These are phyloP conservation scores for Paedocypris sp. DNA, from an alignment of 2,113 vertebrate genomes.

Conservation along the genomic window DNA sequence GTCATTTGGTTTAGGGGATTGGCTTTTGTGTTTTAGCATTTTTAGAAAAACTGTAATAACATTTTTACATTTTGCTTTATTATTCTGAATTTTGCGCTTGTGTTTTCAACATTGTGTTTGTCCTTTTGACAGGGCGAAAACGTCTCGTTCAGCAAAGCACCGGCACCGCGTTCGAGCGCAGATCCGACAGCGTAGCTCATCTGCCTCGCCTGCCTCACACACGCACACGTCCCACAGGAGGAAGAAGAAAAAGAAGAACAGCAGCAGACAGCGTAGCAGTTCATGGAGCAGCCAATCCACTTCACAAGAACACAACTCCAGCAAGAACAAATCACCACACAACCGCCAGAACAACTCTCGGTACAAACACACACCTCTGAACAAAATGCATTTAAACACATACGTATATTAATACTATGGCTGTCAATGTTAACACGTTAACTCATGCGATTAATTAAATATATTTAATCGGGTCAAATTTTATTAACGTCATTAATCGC, in stretches of 20 bases:
- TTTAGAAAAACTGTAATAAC: too few relatives aligned
- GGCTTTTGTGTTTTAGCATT: too few relatives aligned
- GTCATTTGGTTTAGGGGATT: too few relatives aligned
- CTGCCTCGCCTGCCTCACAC: conserved; percentile 61
- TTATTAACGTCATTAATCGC: too few relatives aligned
- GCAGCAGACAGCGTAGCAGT: conserved; percentile 69
- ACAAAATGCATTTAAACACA: neutral
- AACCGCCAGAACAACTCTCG: conserved; percentile 42
- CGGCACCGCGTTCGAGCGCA: conserved; percentile 58
- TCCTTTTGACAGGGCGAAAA: conserved; percentile 51
- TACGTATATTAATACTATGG: too few relatives aligned
- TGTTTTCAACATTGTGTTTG: too few relatives aligned
- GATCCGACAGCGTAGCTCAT: conserved; percentile 64
- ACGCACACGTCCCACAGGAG: conserved; percentile 64
- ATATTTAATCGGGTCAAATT: too few relatives aligned
- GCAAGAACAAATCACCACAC: conserved; percentile 61
- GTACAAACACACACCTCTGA: neutral
- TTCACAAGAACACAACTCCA: conserved; percentile 65
- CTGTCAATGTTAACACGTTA: too few relatives aligned
- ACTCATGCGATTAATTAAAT: too few relatives aligned
- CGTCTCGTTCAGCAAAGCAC: conserved; percentile 59
- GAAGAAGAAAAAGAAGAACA: conserved; percentile 69
- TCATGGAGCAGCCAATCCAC: conserved; percentile 85
- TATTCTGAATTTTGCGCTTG: too few relatives aligned
- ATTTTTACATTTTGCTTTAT: too few relatives aligned